phyloP scores from a whole-genome alignment of 1,140 invertebrate species.

The Oedothorax gibbosus region DNA sequence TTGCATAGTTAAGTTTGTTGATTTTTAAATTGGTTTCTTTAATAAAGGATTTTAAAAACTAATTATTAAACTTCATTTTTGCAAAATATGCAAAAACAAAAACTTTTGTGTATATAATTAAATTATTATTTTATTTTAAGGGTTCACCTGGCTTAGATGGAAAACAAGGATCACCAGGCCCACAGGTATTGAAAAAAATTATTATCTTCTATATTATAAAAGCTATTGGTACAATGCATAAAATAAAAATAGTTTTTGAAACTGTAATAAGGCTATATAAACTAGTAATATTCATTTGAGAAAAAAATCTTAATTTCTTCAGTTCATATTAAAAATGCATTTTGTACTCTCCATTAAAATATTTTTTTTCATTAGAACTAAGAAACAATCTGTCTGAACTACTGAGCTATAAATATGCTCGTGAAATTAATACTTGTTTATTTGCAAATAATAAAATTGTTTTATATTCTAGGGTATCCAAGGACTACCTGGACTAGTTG shows the following conservation, averaged over 20 bases:
- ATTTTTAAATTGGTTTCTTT: too few relatives aligned
- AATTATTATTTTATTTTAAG: slow-evolving; percentile 33
- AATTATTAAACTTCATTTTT: background rate
- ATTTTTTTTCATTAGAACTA: background rate
- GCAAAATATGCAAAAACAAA: background rate
- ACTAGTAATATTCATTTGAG: too few relatives aligned
- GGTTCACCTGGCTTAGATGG: slow-evolving; percentile 76
- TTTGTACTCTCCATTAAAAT: background rate
- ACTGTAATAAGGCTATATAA: too few relatives aligned
- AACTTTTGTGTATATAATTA: background rate
- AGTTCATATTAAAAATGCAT: background rate
- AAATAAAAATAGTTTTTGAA: too few relatives aligned
- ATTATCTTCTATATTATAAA: background rate
- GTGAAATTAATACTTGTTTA: background rate
- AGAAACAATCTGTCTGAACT: background rate
- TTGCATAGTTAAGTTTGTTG: too few relatives aligned
- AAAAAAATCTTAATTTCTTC: background rate
- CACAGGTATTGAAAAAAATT: slow-evolving; percentile 63
- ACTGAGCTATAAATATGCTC: background rate
- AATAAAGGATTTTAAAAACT: too few relatives aligned
- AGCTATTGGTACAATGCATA: background rate
- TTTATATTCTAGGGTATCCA: slow-evolving; percentile 74
- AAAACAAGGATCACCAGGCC: slow-evolving; percentile 79
- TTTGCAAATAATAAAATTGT: background rate
- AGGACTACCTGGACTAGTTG: slow-evolving; percentile 81